Evolutionary conservation across 2,888 invertebrate genomes (phyloP), one percentile per base, ranked within the genome.

Genomic region (Campoplex capitator): DNA sequence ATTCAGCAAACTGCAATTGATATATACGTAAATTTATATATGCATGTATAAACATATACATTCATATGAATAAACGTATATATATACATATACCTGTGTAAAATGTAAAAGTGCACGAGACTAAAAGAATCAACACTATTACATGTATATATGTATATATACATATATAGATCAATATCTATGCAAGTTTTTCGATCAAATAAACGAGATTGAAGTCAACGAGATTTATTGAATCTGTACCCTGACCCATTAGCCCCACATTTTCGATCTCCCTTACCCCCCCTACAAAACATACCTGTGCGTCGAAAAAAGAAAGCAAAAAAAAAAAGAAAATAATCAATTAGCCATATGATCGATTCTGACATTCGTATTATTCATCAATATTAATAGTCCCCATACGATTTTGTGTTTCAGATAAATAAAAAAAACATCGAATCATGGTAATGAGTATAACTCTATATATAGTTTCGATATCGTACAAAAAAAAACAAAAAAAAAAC

Each of bases 341-440:
- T 51, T 58, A 71, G 70, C 51, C 48, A 81, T 65, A 58, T 58
- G 56, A 81, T 81, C 28, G 48, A 76, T 80, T 38, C 35, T 38
- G 42, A 67, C 42, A 68, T 67, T 65, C 32, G 73, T 75, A 74
- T 81, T 70, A 67, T 81, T 74, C 62, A 73, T 79, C 70, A 78
- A 85, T 88, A 89, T 90, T 89, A 90, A 89, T 92, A 90, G 90
- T 91, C 88, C 89, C 89, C 91, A 91, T 93, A 91, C 91, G 90
- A 92, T 94, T 94, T 94, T 94, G 93, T 94, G 94, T 94, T 94
- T 93, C 94, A 94, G 94, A 93, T 94, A 91, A 88, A 62, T 83
- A 81, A 86, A 85, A 89, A 91, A 91, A 92, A 93, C 93, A 91
- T 91, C 94, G 93, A 93, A 92, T 93, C 91, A 93, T 93, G 94